Conservation (phyloP, 2,113 vertebrate species). For the Aleadryas rufinucha region DNA sequence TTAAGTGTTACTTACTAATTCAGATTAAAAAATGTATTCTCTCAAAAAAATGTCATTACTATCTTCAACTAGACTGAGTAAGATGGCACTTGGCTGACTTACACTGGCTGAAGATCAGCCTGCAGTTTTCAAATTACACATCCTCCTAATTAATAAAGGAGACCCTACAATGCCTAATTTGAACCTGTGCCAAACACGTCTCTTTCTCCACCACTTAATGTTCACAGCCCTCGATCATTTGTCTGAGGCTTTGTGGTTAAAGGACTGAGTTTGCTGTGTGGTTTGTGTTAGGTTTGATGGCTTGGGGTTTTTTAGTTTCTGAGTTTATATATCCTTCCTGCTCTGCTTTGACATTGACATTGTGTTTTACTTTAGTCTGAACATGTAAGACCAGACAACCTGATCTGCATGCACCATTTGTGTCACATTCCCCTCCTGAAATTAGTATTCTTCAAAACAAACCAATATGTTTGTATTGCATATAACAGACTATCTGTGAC, state of each 20-base stretch:
- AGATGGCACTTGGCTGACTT: background rate
- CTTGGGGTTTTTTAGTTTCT: background rate
- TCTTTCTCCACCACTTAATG: background rate
- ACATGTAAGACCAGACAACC: constrained; percentile 30
- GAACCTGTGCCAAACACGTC: background rate
- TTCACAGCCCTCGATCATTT: background rate
- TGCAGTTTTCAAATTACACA: background rate
- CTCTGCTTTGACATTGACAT: constrained; percentile 50
- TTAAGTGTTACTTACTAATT: background rate
- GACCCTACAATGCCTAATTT: background rate
- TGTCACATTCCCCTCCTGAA: constrained; percentile 41
- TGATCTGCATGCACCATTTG: constrained; percentile 7
- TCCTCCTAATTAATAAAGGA: background rate
- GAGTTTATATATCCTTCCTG: constrained; percentile 6
- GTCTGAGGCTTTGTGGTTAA: constrained; percentile 13
- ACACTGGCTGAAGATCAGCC: background rate
- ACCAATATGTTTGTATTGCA: constrained; percentile 19
- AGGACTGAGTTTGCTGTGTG: background rate
- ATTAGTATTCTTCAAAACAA: constrained; percentile 61
- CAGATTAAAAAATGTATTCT: background rate
- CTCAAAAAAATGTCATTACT: background rate
- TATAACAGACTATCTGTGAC: constrained; percentile 28
- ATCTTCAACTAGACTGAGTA: background rate
- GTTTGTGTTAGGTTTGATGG: background rate
- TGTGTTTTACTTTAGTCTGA: constrained; percentile 43